Evolutionary conservation across 2,113 vertebrate genomes (phyloP).

Genomic region (Panthera leo): DNA sequence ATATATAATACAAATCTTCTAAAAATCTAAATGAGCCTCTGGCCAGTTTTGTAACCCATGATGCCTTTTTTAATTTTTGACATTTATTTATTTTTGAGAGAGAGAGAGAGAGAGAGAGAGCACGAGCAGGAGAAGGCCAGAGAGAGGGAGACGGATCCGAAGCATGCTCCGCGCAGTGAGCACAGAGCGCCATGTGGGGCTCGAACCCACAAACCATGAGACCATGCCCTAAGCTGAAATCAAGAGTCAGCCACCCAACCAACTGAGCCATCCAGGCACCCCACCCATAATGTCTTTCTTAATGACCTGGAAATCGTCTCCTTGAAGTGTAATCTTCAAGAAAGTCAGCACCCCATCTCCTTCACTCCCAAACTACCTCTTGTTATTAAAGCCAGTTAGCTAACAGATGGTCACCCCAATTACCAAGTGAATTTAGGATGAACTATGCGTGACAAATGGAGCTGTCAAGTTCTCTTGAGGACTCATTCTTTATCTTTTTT

Average conservation of each 20-base stretch:
- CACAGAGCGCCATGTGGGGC: no score
- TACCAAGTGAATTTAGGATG: neutral
- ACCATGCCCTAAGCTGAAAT: no score
- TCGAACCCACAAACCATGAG: no score
- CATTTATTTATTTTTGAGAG: no score
- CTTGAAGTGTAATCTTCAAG: neutral
- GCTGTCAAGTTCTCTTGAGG: neutral
- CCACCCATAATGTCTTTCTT: neutral
- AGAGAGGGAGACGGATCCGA: no score
- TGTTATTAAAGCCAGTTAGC: neutral
- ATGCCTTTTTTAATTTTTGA: neutral
- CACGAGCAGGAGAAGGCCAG: no score
- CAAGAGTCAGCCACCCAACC: no score
- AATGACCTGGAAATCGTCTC: neutral
- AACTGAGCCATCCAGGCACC: no score
- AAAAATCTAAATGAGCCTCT: neutral
- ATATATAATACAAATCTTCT: neutral
- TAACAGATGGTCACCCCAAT: neutral
- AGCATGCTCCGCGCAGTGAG: no score
- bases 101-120: no score
- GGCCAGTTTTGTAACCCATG: neutral
- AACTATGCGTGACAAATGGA: neutral
- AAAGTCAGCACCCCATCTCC: neutral
- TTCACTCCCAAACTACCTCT: neutral
- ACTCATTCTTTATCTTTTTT: neutral